Evolutionary conservation across 2,888 invertebrate species (phyloP), one percentile per base, ranked within the genome.

Genomic region (Resseliella maxima): DNA sequence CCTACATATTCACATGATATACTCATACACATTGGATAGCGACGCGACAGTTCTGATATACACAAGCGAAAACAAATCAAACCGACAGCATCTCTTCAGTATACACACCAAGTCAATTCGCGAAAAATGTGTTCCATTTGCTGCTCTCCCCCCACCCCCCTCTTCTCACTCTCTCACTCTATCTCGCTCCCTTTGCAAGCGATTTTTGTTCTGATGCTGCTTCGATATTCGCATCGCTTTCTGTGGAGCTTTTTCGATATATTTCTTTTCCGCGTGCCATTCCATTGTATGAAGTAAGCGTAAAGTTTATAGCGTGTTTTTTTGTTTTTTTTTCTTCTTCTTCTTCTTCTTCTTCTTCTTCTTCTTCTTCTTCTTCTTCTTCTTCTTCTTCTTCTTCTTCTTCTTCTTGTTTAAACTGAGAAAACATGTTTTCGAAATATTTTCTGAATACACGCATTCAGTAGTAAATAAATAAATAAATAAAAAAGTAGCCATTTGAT

Each of bases 21-120:
- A 72, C 31, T n/a, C n/a, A 31, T 31, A 72, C 15, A 35, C 72
- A 72, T 72, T 59, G 15, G 59, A 59, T 59, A 59, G 59, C 59
- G 59, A 59, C 59, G 72, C 35, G 72, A 72, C 72, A 72, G 31
- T 72, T 27, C 72, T 18, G 72, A 72, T 72, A 31, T 35, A 31
- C 72, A 35, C 72, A 72, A 35, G 21, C 35, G 72, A 72, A 72
- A 72, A 31, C 72, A 72, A 27, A 72, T 72, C 72, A 72, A 31
- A 35, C 35, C 72, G 31, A 72, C 27, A 72, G 35, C 72, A 31
- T 31, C n/a, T 24, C 2, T 18, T 21, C 50, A 21, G 10, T 8
- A 6, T 12, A 50, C 18, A 10, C 18, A 50, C 10, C 10, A 50
- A 50, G 50, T n/a, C n/a, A n/a, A n/a, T n/a, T n/a, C 50, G 15